Evolutionary conservation across 2,797 vertebrate genomes (phyloP).

Genomic region (Eulemur albifrons): DNA sequence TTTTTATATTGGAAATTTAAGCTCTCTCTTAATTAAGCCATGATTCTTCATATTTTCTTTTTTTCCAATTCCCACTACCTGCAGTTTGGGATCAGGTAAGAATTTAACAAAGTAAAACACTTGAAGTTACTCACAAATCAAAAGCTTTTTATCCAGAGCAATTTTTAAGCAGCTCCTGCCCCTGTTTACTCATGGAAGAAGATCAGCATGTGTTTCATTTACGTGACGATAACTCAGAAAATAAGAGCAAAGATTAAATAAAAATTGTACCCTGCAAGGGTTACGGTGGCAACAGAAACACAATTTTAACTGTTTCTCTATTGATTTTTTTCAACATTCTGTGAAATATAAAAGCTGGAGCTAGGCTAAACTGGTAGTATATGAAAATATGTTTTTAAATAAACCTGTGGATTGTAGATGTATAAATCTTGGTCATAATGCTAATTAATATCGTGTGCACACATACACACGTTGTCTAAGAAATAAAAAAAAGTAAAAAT

Average conservation of each 20-base stretch:
- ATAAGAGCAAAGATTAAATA: constrained; percentile 39
- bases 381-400: background rate
- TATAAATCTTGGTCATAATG: background rate
- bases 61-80: background rate
- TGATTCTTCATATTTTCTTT: background rate
- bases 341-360: background rate
- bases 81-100: background rate
- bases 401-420: constrained; percentile 18
- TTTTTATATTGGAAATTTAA: background rate
- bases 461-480: background rate
- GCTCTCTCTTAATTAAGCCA: background rate
- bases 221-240: constrained; percentile 48
- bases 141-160: constrained; percentile 7
- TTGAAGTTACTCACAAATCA: constrained; percentile 33
- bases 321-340: background rate
- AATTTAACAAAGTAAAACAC: constrained; percentile 23
- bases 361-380: background rate
- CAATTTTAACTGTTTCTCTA: constrained; percentile 11
- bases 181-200: background rate
- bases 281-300: background rate
- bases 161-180: background rate
- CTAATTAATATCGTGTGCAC: background rate
- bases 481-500: constrained; percentile 53
- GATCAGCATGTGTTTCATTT: constrained; percentile 39
- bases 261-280: constrained; percentile 24